Evolutionary conservation across 1,140 invertebrate species (phyloP).

Genomic region (Arctopsyche grandis): DNA sequence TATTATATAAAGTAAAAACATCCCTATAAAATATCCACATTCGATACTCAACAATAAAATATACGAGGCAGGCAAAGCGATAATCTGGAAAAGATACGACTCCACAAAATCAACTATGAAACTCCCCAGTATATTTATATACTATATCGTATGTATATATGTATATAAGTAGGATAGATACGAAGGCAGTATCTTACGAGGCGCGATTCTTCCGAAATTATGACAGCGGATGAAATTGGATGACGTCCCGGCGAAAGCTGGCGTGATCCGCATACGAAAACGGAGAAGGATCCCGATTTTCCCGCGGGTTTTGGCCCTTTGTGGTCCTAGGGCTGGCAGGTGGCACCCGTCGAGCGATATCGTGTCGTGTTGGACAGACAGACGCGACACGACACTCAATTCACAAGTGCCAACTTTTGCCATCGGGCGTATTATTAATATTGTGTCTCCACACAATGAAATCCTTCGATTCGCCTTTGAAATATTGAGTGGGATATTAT

Average conservation of each 20-base stretch:
- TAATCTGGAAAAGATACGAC: too few relatives aligned
- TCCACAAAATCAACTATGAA: too few relatives aligned
- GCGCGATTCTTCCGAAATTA: constrained; percentile 19
- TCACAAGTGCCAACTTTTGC: neutral
- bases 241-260: neutral
- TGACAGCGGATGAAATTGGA: constrained; percentile 27
- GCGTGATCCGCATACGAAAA: neutral
- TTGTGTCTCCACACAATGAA: neutral
- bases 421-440: neutral
- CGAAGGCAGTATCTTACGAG: neutral
- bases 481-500: too few relatives aligned
- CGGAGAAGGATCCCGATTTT: too few relatives aligned
- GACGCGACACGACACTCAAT: constrained; percentile 6
- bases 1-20: too few relatives aligned
- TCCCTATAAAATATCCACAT: too few relatives aligned
- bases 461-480: neutral
- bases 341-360: neutral
- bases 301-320: too few relatives aligned
- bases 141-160: neutral
- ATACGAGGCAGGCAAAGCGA: too few relatives aligned
- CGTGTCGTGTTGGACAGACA: neutral
- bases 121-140: too few relatives aligned
- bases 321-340: neutral
- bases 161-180: neutral
- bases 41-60: too few relatives aligned